Evolutionary conservation across 2,113 vertebrate species (phyloP), one percentile per base, ranked within the genome.

Genomic region (Emydura subglobosa): DNA sequence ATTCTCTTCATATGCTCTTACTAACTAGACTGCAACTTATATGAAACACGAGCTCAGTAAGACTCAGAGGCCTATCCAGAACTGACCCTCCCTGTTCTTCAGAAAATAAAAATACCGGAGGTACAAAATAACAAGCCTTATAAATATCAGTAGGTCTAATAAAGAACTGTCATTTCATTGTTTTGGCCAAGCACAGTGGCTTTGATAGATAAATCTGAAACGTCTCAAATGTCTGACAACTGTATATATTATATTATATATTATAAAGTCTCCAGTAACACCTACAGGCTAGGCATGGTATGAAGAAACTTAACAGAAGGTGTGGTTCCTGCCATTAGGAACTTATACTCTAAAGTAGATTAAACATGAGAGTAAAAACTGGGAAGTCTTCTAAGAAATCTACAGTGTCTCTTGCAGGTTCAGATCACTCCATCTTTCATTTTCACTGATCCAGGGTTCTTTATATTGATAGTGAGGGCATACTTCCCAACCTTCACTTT

Each of bases 401-500:
- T 53, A 3, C 74, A 13, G 6, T 72, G 72, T 83, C 31, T 54
- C 24, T 61, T 1, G 0, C 0, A 1, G 2, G 3, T 78, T 90
- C 31, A 49, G 42, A 55, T 72, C 19, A 7, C 0, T 1, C 16
- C 2, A 86, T 4, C 8, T 65, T 91, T 25, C 55, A 14, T 49
- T 74, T 34, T 27, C 80, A 72, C 5, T 27, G 12, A 82, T 42
- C 31, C 1, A 0, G 7, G 8, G 34, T 83, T 57, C 50, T 91
- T 34, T 65, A 16, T 3, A 5, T 10, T 29, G 3, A 42, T 16
- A 76, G 55, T 0, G 0, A 68, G 31, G 79, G 68, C 17, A 83
- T 3, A n/a, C 21, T 81, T 78, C 79, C 42, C 14, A 78, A 27
- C 0, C 0, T 17, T 0, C 0, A 14, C 39, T 29, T 80, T 87